These are phyloP conservation scores for Pecten maximus DNA, from an alignment of 2,888 invertebrate genomes.

Conservation along the genomic window DNA sequence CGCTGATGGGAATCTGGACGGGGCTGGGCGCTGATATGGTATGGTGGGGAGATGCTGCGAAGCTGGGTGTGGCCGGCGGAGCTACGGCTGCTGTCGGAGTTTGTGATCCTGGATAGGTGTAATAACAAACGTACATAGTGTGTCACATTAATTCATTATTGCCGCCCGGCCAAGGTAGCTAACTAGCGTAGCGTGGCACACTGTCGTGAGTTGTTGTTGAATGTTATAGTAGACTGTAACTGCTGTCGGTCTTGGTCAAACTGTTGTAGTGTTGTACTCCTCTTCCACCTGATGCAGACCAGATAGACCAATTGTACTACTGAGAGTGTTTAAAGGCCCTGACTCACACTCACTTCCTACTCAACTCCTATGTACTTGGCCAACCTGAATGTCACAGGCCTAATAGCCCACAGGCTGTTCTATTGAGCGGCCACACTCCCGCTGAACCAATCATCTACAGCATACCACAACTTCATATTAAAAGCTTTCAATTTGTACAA, in stretches of 20 bases:
- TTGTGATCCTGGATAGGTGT: slow-evolving; percentile 60
- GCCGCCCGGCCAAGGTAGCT: slow-evolving; percentile 33
- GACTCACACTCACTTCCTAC: slow-evolving; percentile 35
- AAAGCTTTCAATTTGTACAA: slow-evolving; percentile 61
- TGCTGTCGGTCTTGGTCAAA: neutral
- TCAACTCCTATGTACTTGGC: slow-evolving; percentile 31
- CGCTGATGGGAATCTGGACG: slow-evolving; percentile 52
- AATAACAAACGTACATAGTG: slow-evolving; percentile 67
- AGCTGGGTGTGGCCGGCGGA: slow-evolving; percentile 42
- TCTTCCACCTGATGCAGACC: slow-evolving; percentile 29
- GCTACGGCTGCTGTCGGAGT: slow-evolving; percentile 56
- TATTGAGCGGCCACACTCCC: slow-evolving; percentile 56
- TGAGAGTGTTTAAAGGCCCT: slow-evolving; percentile 35
- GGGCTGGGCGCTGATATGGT: slow-evolving; percentile 51
- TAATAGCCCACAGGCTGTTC: slow-evolving; percentile 59
- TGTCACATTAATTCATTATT: slow-evolving; percentile 51
- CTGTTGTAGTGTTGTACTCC: neutral
- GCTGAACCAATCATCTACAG: slow-evolving; percentile 56
- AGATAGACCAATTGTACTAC: slow-evolving; percentile 33
- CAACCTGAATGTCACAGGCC: slow-evolving; percentile 53
- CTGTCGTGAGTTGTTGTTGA: neutral
- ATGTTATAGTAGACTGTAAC: neutral
- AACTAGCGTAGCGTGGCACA: slow-evolving; percentile 10
- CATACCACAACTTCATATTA: slow-evolving; percentile 57
- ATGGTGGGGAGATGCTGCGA: slow-evolving; percentile 44